phyloP scores from a whole-genome alignment of 2,888 invertebrate species.

The Saturnia japonica region DNA sequence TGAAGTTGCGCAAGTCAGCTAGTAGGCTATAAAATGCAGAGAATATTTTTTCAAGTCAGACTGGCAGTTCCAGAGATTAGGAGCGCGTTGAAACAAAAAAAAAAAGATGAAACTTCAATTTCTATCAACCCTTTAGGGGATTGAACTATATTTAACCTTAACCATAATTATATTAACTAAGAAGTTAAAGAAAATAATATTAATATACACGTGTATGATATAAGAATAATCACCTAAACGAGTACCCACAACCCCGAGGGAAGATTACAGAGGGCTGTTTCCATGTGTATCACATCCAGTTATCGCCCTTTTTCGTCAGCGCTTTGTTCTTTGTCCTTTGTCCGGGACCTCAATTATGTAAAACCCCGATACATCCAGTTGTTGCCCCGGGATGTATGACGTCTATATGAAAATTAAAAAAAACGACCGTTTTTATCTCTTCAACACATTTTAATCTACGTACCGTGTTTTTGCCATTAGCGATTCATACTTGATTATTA shows the following conservation, averaged over 20 bases:
- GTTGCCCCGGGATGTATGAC: background rate
- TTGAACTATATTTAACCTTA: background rate
- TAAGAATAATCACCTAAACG: background rate
- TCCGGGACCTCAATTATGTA: slow-evolving; percentile 21
- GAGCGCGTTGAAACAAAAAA: no score
- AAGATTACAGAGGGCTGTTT: slow-evolving; percentile 14
- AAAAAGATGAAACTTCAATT: background rate
- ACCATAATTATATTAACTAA: background rate
- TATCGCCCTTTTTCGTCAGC: slow-evolving; percentile 17
- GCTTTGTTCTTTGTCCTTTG: slow-evolving; percentile 22
- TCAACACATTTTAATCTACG: background rate
- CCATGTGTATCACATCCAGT: slow-evolving; percentile 16
- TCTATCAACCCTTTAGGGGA: no score
- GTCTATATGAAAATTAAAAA: slow-evolving; percentile 9
- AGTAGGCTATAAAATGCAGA: no score
- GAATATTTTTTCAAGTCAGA: no score
- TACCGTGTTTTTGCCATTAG: slow-evolving; percentile 8
- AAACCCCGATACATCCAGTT: slow-evolving; percentile 22
- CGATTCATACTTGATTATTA: slow-evolving; percentile 9
- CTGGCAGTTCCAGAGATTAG: no score
- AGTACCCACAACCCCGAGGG: background rate
- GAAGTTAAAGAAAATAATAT: background rate
- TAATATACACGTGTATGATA: background rate
- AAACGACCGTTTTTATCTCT: background rate
- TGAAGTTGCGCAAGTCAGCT: no score